Evolutionary conservation across 2,113 vertebrate genomes (phyloP).

Genomic region (Kryptolebias marmoratus): DNA sequence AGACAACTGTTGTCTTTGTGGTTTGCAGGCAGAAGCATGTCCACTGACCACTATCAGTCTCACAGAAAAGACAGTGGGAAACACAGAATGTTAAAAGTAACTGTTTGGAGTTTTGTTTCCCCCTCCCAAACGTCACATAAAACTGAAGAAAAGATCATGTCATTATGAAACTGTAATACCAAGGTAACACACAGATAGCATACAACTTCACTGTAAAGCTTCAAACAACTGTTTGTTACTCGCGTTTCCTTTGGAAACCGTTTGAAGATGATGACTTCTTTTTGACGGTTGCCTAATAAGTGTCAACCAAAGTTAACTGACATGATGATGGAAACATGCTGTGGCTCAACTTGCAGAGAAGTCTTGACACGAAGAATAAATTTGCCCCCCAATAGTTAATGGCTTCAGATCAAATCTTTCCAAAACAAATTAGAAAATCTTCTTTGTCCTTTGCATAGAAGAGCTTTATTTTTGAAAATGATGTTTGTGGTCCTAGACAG

Average conservation of each 20-base stretch:
- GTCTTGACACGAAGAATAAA: background rate
- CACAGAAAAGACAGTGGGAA: slow-evolving; percentile 52
- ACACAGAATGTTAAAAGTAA: slow-evolving; percentile 40
- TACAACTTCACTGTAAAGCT: slow-evolving; percentile 35
- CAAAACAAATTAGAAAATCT: background rate
- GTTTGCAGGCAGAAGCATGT: slow-evolving; percentile 38
- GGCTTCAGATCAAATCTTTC: background rate
- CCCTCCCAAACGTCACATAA: slow-evolving; percentile 15
- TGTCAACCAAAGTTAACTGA: slow-evolving; percentile 8
- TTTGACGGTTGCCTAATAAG: slow-evolving; percentile 17
- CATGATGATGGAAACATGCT: background rate
- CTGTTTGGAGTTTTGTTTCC: slow-evolving; percentile 13
- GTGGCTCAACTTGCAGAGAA: background rate
- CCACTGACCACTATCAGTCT: slow-evolving; percentile 32
- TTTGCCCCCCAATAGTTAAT: background rate
- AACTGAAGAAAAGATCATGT: slow-evolving; percentile 49
- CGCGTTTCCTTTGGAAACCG: slow-evolving; percentile 38
- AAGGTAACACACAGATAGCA: background rate
- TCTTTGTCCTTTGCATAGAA: background rate
- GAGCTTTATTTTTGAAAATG: background rate
- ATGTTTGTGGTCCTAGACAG: background rate
- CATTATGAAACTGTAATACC: slow-evolving; percentile 36
- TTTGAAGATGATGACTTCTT: background rate
- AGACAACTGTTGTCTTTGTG: slow-evolving; percentile 40
- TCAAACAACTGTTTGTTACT: slow-evolving; percentile 35